Evolutionary conservation across 1,140 invertebrate genomes (phyloP).

Genomic region (Musca domestica): DNA sequence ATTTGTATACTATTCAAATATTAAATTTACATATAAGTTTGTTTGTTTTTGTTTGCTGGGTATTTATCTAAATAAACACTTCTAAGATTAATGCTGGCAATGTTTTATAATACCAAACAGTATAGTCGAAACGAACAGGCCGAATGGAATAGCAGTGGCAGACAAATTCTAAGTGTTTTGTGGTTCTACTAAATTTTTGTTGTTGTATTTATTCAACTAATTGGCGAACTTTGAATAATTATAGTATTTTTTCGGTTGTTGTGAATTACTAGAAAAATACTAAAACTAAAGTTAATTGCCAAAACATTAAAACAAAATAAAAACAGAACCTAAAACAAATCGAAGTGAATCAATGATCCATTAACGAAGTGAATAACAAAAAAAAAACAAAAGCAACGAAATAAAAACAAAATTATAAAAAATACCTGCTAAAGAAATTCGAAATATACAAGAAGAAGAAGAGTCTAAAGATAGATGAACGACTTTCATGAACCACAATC

Average conservation of each 20-base stretch:
- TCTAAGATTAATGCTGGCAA: conserved; percentile 3
- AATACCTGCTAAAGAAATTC: too few relatives aligned
- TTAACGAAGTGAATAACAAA: conserved; percentile 3
- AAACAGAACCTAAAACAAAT: background rate
- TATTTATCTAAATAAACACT: background rate
- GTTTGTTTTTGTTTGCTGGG: conserved; percentile 3
- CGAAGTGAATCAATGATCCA: conserved; percentile 6
- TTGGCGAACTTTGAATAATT: too few relatives aligned
- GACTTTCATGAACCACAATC: too few relatives aligned
- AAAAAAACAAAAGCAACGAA: background rate
- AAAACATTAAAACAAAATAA: background rate
- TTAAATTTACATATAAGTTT: background rate
- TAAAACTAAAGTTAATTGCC: background rate
- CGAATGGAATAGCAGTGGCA: conserved; percentile 14
- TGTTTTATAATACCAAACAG: conserved; percentile 11
- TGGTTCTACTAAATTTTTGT: too few relatives aligned
- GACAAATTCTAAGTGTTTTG: background rate
- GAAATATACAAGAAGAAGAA: too few relatives aligned
- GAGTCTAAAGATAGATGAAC: too few relatives aligned
- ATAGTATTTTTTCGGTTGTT: too few relatives aligned
- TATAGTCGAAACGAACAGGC: conserved; percentile 19
- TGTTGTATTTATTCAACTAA: too few relatives aligned
- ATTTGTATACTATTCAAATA: background rate
- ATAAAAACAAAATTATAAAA: too few relatives aligned
- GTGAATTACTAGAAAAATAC: background rate